phyloP scores from a whole-genome alignment of 2,797 vertebrate species.

The Perodicticus potto region DNA sequence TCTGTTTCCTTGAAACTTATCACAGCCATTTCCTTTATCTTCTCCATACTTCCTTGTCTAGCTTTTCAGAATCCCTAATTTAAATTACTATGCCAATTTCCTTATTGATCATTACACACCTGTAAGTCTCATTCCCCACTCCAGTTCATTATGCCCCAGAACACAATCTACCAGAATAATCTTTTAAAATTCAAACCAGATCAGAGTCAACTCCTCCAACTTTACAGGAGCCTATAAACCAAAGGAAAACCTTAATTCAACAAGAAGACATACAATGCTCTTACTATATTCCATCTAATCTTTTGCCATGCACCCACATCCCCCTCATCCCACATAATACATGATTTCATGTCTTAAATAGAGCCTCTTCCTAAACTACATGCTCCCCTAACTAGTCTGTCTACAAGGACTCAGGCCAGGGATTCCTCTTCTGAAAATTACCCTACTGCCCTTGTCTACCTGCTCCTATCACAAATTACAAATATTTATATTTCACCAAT shows the following conservation, averaged over 20 bases:
- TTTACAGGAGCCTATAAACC: neutral
- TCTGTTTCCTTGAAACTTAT: neutral
- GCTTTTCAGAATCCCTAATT: neutral
- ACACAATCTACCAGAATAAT: neutral
- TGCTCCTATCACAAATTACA: neutral
- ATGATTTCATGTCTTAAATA: neutral
- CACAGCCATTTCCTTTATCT: neutral
- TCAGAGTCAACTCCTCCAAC: neutral
- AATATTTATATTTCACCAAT: neutral
- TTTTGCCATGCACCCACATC: neutral
- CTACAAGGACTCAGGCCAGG: neutral
- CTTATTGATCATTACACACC: neutral
- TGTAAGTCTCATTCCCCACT: neutral
- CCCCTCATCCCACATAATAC: rapidly evolving
- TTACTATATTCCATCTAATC: neutral
- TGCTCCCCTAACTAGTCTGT: neutral
- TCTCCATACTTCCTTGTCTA: neutral
- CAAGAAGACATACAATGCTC: neutral
- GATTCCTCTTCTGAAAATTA: neutral
- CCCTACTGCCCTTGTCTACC: neutral
- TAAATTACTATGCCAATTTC: neutral
- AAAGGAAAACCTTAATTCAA: neutral
- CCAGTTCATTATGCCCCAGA: neutral
- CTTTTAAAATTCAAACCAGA: conserved; percentile 1
- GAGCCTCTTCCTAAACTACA: neutral